Conservation (phyloP, 2,113 vertebrate species). For the Leucosticte australis region DNA sequence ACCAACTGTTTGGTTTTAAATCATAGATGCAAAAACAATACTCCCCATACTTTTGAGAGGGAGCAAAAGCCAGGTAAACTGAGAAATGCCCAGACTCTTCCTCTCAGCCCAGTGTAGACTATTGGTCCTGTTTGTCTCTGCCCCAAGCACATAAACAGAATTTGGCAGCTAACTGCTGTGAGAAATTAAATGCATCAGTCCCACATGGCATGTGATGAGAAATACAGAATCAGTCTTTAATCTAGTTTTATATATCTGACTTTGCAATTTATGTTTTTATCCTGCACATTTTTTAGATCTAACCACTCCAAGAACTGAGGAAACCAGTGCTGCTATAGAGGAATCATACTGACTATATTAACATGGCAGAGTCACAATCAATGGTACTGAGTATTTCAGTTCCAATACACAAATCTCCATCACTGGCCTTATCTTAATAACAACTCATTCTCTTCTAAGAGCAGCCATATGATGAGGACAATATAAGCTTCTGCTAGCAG, state of each 20-base stretch:
- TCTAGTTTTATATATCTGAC: background rate
- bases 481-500: background rate
- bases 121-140: background rate
- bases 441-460: background rate
- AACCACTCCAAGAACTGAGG: background rate
- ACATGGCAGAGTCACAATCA: background rate
- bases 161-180: background rate
- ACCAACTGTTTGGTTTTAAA: background rate
- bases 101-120: background rate
- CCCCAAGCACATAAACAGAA: background rate
- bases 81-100: background rate
- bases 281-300: background rate
- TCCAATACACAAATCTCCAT: background rate
- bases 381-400: background rate
- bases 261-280: background rate
- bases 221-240: background rate
- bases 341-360: background rate
- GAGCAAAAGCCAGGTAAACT: accelerated
- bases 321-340: background rate
- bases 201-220: background rate
- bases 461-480: background rate
- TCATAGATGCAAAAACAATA: background rate
- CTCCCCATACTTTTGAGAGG: background rate
- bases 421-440: background rate
- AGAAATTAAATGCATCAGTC: background rate